A percentile compares a stretch with the other conserved stretches of the same genome.
phyloP scores from a whole-genome alignment of 1,140 invertebrate species.

The Drosophila persimilis region DNA sequence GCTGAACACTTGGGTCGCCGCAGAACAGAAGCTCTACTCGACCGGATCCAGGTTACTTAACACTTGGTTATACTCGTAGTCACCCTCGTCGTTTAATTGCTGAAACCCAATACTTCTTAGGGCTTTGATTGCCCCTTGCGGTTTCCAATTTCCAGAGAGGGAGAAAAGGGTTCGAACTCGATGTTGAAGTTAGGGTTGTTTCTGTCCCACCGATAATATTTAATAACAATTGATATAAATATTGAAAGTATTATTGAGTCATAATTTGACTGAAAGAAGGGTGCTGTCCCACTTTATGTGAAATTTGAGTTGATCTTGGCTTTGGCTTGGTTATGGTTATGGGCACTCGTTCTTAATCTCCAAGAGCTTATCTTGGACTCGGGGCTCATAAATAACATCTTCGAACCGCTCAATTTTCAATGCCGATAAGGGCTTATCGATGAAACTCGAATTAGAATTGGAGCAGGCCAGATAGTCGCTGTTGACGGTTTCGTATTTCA shows the following conservation, averaged over 20 bases:
- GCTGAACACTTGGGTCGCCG: conserved; percentile 35
- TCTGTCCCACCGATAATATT: conserved; percentile 53
- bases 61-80: conserved; percentile 11
- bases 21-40: conserved; percentile 12
- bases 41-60: conserved; percentile 66
- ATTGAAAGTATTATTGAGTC: conserved; percentile 76
- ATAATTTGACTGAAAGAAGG: conserved; percentile 45
- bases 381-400: conserved; percentile 48
- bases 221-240: conserved; percentile 79
- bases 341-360: conserved; percentile 38
- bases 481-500: conserved; percentile 30
- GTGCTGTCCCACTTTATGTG: conserved; percentile 17
- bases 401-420: conserved; percentile 42
- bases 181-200: conserved; percentile 46
- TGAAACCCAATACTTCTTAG: conserved; percentile 68
- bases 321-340: neutral
- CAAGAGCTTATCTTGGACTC: conserved; percentile 34
- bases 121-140: conserved; percentile 61
- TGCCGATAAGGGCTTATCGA: conserved; percentile 46
- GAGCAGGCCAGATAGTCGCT: conserved; percentile 42
- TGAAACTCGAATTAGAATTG: conserved; percentile 15
- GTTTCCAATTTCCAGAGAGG: conserved; percentile 58
- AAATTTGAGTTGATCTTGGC: conserved; percentile 17
- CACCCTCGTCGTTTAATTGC: conserved; percentile 45
- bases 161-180: conserved; percentile 40